These are phyloP conservation scores for Dreissena rostriformis DNA, from an alignment of 1,140 invertebrate genomes.

Conservation along the genomic window DNA sequence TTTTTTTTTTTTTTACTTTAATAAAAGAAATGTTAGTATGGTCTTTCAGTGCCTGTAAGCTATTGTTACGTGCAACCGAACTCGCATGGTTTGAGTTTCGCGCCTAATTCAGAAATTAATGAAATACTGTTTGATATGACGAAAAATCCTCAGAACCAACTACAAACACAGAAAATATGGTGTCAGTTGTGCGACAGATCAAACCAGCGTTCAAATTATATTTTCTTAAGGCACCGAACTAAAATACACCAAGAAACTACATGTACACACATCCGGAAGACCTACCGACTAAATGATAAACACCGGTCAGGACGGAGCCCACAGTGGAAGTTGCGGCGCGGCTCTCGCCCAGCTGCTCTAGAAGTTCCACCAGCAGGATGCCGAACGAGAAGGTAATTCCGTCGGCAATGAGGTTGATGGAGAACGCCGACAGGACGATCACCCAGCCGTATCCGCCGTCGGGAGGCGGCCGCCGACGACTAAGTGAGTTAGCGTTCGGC, in stretches of 20 bases:
- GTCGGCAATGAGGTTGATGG: conserved; percentile 94
- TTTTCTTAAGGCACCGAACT: neutral
- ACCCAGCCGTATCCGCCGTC: conserved; percentile 91
- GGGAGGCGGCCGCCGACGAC: too few relatives aligned
- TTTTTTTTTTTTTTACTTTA: too few relatives aligned
- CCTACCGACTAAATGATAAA: conserved; percentile 84
- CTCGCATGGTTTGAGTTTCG: too few relatives aligned
- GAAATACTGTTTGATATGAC: neutral
- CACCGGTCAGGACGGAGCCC: conserved; percentile 92
- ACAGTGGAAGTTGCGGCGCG: conserved; percentile 94
- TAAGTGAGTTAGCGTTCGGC: too few relatives aligned
- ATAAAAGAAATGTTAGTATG: too few relatives aligned
- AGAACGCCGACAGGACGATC: conserved; percentile 90
- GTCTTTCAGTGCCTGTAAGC: too few relatives aligned
- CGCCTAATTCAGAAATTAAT: too few relatives aligned
- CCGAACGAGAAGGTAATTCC: conserved; percentile 96
- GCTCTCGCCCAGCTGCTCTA: conserved; percentile 89
- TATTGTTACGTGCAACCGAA: too few relatives aligned
- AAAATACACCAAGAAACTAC: neutral
- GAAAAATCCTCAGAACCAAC: neutral
- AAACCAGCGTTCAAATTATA: neutral
- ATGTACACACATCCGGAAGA: neutral
- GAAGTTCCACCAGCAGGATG: conserved; percentile 91
- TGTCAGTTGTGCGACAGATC: neutral
- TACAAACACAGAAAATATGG: neutral